Conservation (phyloP, 2,113 vertebrate species). For the Scalopus aquaticus region DNA sequence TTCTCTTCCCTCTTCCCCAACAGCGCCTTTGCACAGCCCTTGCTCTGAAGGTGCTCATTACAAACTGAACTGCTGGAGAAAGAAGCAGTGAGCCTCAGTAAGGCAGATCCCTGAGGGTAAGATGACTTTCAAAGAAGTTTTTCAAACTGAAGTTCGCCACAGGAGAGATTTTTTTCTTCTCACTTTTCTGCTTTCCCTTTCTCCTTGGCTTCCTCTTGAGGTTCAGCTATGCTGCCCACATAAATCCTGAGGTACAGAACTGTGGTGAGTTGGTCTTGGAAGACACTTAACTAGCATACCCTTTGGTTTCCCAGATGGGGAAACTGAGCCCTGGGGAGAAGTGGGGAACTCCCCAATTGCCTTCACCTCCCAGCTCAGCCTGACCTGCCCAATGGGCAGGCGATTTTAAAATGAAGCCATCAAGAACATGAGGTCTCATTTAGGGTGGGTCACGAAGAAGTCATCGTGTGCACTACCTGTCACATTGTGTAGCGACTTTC, state of each 20-base stretch:
- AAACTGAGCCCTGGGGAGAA: not conserved
- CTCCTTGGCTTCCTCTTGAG: not conserved
- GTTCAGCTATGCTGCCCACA: not conserved
- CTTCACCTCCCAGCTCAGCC: not conserved
- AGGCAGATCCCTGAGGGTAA: not conserved
- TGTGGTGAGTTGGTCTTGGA: fast-evolving
- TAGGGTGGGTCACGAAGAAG: not conserved
- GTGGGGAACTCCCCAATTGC: not conserved
- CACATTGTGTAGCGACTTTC: not conserved
- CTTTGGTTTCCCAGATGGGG: not conserved
- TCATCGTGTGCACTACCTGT: not conserved
- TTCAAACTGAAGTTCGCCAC: not conserved
- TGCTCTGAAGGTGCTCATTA: no score
- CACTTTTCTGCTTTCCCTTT: not conserved
- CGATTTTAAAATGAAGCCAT: constrained; percentile 49
- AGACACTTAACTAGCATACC: not conserved
- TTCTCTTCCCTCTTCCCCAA: not conserved
- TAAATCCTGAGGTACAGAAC: not conserved
- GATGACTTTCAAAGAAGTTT: not conserved
- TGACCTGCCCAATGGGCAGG: not conserved
- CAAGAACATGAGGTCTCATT: not conserved
- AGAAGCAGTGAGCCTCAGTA: not conserved
- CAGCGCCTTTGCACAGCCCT: not conserved
- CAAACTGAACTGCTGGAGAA: not conserved
- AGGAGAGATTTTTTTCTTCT: not conserved